Base-by-base conservation (phyloP, 1,140 invertebrate genomes). In the Eueides isabella region DNA sequence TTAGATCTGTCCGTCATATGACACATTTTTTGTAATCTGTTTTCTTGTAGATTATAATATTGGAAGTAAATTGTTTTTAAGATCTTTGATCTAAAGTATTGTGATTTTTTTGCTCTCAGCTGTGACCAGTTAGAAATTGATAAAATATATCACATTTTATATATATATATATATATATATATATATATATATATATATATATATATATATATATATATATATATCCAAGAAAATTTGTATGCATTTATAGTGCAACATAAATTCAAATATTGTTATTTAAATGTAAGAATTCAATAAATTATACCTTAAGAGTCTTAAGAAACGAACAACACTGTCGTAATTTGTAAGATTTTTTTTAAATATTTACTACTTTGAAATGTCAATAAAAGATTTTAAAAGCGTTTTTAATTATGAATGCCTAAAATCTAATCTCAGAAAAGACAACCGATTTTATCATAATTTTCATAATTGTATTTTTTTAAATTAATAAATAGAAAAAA, bases 321-420 rank as follows among this genome's bases (percentile, higher is more conserved):
- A 68, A 68, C 44, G 23, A 63, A 63, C 9, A 63, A 31, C 61
- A 63, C 66, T 38, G n/a, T 68, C 66, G 19, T 68, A 61, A 68
- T 55, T 68, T 68, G 55, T 68, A 68, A 68, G 65, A 44, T 44
- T 70, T 35, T 62, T n/a, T 38, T 6, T 62, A 70, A 62, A 62
- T 70, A 55, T 70, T 55, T 70, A 70, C 67, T 70, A 61, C 67
- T 26, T 55, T 70, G 19, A 38, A 62, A 67, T 31, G 35, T 61
- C 23, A 70, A 70, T 38, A 35, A 62, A 55, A 55, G 9, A 55
- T 55, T 55, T 23, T 26, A 23, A 55, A 55, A 28, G 26, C 48
- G 2, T 6, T 63, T n/a, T n/a, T n/a, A n/a, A n/a, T n/a, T n/a
- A n/a, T n/a, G n/a, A n/a, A n/a, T n/a, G n/a, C n/a, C n/a, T n/a